These are phyloP conservation scores for Neosilurus mollespiculum DNA, from an alignment of 2,797 vertebrate species.

Conservation along the genomic window DNA sequence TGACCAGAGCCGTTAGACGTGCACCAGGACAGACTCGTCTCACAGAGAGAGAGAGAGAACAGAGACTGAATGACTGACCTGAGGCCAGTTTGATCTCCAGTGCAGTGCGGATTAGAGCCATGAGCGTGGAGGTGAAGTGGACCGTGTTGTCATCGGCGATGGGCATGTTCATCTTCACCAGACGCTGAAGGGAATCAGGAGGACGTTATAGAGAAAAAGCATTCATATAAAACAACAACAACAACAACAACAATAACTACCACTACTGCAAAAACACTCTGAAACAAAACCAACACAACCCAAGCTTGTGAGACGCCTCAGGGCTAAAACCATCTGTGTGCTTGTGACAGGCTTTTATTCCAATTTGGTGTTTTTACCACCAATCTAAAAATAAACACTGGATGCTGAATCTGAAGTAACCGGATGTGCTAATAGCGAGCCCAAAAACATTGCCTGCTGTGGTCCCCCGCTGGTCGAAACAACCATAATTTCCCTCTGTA, in stretches of 20 bases:
- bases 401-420: too few species aligned
- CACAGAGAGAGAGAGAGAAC: too few species aligned
- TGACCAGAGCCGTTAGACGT: neutral
- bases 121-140: conserved; percentile 92
- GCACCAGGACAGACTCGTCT: neutral
- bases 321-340: conserved; percentile 72
- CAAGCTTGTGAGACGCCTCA: conserved; percentile 45
- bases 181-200: conserved; percentile 74
- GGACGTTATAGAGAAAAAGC: conserved; percentile 17
- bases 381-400: too few species aligned
- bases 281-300: conserved; percentile 45
- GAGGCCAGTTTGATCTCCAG: conserved; percentile 91
- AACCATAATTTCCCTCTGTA: too few species aligned
- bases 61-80: conserved; percentile 70
- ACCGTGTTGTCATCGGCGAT: conserved; percentile 88
- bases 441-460: too few species aligned
- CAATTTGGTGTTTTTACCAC: neutral
- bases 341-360: conserved; percentile 48
- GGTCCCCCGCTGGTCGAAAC: too few species aligned
- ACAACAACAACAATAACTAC: neutral
- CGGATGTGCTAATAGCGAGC: too few species aligned
- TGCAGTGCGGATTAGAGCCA: conserved; percentile 93
- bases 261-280: conserved; percentile 34
- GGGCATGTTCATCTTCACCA: conserved; percentile 96
- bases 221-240: neutral